Percentiles rank a stretch among this genome's conserved stretches.
These are phyloP conservation scores for Oreohelix idahoensis DNA, from an alignment of 1,140 invertebrate genomes.

Conservation along the genomic window DNA sequence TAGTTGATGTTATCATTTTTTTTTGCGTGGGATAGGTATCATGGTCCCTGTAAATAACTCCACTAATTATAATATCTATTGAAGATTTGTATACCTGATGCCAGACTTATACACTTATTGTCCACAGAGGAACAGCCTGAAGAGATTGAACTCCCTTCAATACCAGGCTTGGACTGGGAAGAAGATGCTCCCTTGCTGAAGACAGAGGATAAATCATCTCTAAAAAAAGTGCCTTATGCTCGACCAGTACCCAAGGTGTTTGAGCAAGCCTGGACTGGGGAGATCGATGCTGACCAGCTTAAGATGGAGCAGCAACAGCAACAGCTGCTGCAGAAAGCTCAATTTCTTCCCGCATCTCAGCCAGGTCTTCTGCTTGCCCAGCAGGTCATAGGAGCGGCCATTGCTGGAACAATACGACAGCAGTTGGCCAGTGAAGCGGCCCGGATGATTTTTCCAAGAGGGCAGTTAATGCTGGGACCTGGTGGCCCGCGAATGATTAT, in stretches of 20 bases:
- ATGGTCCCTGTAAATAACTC: too few species aligned
- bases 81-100: not conserved
- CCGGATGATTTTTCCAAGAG: not conserved
- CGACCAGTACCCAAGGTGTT: constrained; percentile 96
- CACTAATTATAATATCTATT: too few species aligned
- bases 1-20: too few species aligned
- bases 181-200: constrained; percentile 63
- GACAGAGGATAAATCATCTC: constrained; percentile 76
- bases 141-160: constrained; percentile 72
- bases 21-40: too few species aligned
- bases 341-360: constrained; percentile 23
- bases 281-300: constrained; percentile 61
- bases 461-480: not conserved
- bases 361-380: constrained; percentile 32
- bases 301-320: constrained; percentile 37
- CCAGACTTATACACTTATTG: not conserved
- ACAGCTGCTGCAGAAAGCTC: constrained; percentile 22
- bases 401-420: constrained; percentile 23
- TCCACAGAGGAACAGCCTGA: constrained; percentile 34
- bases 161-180: constrained; percentile 89
- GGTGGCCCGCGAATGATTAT: constrained; percentile 7
- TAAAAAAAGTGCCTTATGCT: constrained; percentile 84
- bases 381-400: constrained; percentile 31
- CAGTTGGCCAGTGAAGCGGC: constrained; percentile 3
- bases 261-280: constrained; percentile 95